These are phyloP conservation scores for Andrena fulva DNA, from an alignment of 2,888 invertebrate genomes.

Conservation along the genomic window DNA sequence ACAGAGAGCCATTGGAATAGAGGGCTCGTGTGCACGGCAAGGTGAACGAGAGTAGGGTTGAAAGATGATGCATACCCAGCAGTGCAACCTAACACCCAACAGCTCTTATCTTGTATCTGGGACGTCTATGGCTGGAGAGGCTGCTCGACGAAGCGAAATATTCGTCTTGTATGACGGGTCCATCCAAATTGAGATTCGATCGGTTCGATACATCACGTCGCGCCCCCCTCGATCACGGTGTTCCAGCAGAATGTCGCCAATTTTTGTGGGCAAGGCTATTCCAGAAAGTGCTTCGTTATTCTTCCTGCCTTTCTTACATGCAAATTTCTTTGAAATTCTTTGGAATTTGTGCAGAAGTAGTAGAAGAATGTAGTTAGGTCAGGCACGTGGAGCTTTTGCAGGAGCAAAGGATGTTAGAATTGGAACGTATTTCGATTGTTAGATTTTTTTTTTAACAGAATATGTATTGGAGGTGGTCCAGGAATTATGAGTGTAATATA, in stretches of 20 bases:
- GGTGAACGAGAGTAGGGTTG: slow-evolving; percentile 30
- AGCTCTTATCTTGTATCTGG: slow-evolving; percentile 61
- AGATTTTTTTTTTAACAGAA: no score
- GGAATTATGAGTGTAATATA: no score
- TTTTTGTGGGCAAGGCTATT: slow-evolving; percentile 18
- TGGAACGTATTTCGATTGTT: no score
- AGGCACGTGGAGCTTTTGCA: no score
- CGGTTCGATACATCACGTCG: slow-evolving; percentile 68
- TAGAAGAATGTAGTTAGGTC: no score
- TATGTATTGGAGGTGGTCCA: no score
- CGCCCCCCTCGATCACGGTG: slow-evolving; percentile 36
- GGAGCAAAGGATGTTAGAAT: no score
- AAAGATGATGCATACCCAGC: slow-evolving; percentile 58
- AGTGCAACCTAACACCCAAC: slow-evolving; percentile 52
- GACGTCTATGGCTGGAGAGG: slow-evolving; percentile 58
- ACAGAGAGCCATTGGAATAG: background rate
- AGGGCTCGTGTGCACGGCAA: background rate
- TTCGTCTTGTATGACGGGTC: slow-evolving; percentile 77
- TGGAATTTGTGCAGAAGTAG: no score
- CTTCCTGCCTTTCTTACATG: background rate
- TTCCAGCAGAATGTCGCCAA: slow-evolving; percentile 70
- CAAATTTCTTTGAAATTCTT: background rate
- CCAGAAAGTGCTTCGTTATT: slow-evolving; percentile 4
- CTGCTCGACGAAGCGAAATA: slow-evolving; percentile 74
- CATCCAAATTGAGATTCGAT: slow-evolving; percentile 81